Evolutionary conservation across 2,797 vertebrate species (phyloP).

Genomic region (Acanthis flammea): DNA sequence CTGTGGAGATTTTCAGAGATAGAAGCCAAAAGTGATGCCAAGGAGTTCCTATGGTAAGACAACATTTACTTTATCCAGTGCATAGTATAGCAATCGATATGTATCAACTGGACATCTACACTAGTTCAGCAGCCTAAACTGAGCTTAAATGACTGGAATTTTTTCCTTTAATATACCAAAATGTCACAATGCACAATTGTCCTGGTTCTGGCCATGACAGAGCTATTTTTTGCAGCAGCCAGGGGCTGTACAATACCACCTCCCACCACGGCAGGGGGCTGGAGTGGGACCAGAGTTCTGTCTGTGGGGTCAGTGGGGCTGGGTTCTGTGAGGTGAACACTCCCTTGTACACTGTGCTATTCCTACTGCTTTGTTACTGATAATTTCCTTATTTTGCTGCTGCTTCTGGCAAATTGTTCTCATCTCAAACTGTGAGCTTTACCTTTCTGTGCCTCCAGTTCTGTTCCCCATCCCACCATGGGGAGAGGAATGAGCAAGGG

Average conservation of each 20-base stretch:
- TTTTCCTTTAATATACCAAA: neutral
- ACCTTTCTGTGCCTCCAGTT: neutral
- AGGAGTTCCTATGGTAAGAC: neutral
- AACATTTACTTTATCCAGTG: neutral
- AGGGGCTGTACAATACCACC: too few species aligned
- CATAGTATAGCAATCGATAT: neutral
- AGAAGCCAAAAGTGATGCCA: neutral
- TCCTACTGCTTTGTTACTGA: neutral
- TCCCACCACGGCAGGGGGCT: fast-evolving
- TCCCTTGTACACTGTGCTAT: neutral
- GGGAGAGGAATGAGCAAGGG: neutral
- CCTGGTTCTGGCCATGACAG: neutral
- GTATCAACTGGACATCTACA: neutral
- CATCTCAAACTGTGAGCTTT: neutral
- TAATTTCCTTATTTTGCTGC: neutral
- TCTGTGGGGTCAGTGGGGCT: fast-evolving
- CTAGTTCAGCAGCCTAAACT: neutral
- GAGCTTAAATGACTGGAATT: neutral
- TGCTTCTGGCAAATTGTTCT: neutral
- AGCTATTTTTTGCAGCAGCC: neutral
- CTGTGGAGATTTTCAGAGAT: neutral
- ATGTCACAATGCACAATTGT: neutral
- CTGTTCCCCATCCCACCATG: neutral
- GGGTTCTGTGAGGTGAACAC: neutral
- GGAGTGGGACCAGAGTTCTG: fast-evolving